phyloP scores from a whole-genome alignment of 2,888 invertebrate species.

The Cheilosia vernalis region DNA sequence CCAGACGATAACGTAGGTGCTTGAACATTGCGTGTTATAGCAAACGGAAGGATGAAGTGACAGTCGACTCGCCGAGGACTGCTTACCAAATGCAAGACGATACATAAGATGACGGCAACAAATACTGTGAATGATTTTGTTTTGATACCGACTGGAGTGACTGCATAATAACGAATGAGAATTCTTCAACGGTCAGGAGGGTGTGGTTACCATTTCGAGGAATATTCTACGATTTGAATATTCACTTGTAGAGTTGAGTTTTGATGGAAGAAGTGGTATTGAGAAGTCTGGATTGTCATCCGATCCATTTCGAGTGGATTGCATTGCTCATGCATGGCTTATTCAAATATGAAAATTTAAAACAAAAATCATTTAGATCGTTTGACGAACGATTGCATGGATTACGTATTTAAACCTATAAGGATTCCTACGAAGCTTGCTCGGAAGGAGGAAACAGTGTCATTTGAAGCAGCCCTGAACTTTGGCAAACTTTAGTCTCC shows the following conservation, averaged over 20 bases:
- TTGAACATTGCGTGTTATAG: constrained; percentile 34
- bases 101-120: constrained; percentile 1
- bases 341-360: not conserved
- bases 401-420: too few relatives aligned
- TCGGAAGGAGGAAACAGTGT: too few relatives aligned
- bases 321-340: constrained; percentile 23
- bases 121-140: constrained; percentile 20
- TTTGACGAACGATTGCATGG: too few relatives aligned
- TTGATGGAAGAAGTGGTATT: constrained; percentile 17
- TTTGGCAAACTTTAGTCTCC: too few relatives aligned
- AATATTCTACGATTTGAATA: constrained; percentile 41
- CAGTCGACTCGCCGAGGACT: constrained; percentile 18
- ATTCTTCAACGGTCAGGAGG: constrained; percentile 29
- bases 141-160: constrained; percentile 13
- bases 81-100: constrained; percentile 13
- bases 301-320: constrained; percentile 42
- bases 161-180: constrained; percentile 16
- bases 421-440: too few relatives aligned
- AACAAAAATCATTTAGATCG: too few relatives aligned
- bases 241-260: constrained; percentile 31
- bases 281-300: constrained; percentile 21
- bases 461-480: too few relatives aligned
- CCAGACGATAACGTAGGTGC: constrained; percentile 3
- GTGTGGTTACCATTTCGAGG: constrained; percentile 12
- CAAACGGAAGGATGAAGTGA: constrained; percentile 11